phyloP scores from a whole-genome alignment of 2,113 vertebrate species.

The Caretta caretta region DNA sequence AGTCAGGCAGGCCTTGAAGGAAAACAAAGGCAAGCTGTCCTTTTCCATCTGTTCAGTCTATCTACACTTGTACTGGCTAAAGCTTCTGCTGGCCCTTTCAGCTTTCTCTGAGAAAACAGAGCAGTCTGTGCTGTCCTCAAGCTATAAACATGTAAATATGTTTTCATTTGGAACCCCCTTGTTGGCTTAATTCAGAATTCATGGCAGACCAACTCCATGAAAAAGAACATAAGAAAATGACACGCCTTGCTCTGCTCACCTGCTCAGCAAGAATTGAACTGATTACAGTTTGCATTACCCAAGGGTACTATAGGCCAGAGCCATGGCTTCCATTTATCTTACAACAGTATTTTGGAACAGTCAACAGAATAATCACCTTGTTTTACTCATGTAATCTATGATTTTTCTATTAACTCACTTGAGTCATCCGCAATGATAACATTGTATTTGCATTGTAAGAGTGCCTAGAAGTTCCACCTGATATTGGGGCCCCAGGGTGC shows the following conservation, averaged over 20 bases:
- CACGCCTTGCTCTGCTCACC: not conserved
- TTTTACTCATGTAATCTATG: slow-evolving; percentile 9
- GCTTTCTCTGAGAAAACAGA: slow-evolving; percentile 25
- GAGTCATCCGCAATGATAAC: not conserved
- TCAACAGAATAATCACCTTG: not conserved
- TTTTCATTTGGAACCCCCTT: slow-evolving; percentile 5
- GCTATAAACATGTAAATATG: not conserved
- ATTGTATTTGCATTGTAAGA: not conserved
- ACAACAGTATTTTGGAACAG: slow-evolving; percentile 47
- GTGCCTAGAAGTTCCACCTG: not conserved
- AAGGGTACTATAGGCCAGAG: not conserved
- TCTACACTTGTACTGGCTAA: slow-evolving; percentile 4
- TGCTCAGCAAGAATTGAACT: not conserved
- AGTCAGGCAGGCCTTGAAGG: slow-evolving; percentile 29
- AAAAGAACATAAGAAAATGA: not conserved
- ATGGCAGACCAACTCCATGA: not conserved
- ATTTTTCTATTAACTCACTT: slow-evolving; percentile 30
- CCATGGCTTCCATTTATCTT: not conserved
- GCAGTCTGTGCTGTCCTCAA: not conserved
- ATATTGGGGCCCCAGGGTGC: not conserved
- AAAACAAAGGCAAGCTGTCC: slow-evolving; percentile 7
- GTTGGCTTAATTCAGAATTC: slow-evolving; percentile 39
- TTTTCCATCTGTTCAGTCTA: slow-evolving; percentile 43
- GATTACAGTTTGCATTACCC: not conserved
- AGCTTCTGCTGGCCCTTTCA: not conserved